Evolutionary conservation across 1,140 invertebrate genomes (phyloP), one percentile per base, ranked within the genome.

Genomic region (Leptinotarsa undecemlineata): DNA sequence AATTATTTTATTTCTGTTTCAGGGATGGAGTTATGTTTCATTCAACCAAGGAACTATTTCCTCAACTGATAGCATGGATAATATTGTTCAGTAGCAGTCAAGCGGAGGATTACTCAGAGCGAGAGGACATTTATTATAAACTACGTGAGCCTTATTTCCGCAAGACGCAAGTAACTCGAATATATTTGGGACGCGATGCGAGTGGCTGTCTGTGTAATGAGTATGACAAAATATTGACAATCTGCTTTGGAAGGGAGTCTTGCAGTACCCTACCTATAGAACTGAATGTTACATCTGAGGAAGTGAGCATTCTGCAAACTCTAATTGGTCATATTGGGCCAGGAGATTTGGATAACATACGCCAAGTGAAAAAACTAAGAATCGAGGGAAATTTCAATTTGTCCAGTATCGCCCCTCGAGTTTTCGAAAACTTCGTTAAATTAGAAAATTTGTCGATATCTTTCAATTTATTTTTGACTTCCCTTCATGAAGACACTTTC

Each of bases 321-420:
- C 69, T 73, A 57, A 81, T 84, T 47, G 68, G 21, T 8, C 33
- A 72, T 57, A 48, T 84, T 8, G 33, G 61, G 60, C 51, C 63
- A 26, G 81, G 80, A 21, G 82, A 82, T 74, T 80, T 84, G 13
- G 19, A 68, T 2, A 48, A 73, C 19, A 62, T 82, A 14, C 67
- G 17, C 8, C 64, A 78, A 42, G 42, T 84, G n/a, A 33, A 75
- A 60, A 68, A 68, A 15, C 73, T 84, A 15, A 70, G 77, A 67
- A 71, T 84, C 47, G 81, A 84, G 48, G 78, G 74, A 0, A 84
- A 84, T 67, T 78, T 74, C 60, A 74, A 80, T n/a, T 73, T 84
- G 51, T 64, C 33, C 14, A 42, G 48, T 5, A 82, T 84, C 64
- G 60, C 74, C 68, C 67, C 77, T 2, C 76, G 80, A 6, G 71